Base-by-base conservation (phyloP, 2,888 invertebrate species). In the Amphipyra tragopoginis region DNA sequence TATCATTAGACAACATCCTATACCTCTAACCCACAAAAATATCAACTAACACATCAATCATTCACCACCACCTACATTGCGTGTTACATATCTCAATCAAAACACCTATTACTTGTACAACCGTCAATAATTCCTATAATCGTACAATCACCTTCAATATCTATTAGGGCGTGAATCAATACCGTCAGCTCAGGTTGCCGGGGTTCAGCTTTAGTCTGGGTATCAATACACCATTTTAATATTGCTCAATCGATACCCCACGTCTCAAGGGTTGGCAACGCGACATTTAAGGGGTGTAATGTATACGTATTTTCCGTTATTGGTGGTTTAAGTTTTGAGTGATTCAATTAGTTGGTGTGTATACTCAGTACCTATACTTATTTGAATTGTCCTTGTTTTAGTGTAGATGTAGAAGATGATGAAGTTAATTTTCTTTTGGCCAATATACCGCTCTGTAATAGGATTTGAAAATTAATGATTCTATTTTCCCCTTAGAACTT, bases 151-250 rank as follows among this genome's bases (percentile, higher is more conserved):
- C 59, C 53, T 67, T 65, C 57, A 51, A 65, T 60, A 65, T 65
- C 65, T 69, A 74, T 69, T 60, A 69, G 43, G 52, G 48, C 21
- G 34, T 40, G 44, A 61, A 68, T 76, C 68, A 47, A 63, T 65
- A 70, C 40, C 36, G 47, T 21, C 48, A 42, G 54, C 44, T 51
- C 43, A 54, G 45, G 56, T 50, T n/a, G 38, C 43, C 9, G n/a
- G 38, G 21, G 38, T 64, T 54, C 45, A 3, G 36, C 57, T 44
- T 56, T 26, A 15, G 8, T 10, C 2, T 0, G 3, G 36, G 34
- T 56, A 36, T 62, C 66, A 58, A 44, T 45, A 74, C 40, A n/a
- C n/a, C n/a, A 68, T 79, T 77, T 67, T 69, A 71, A 79, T 79
- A 78, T 74, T 49, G 36, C 67, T 54, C 51, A 65, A 64, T 61